A percentile compares a stretch with the other conserved stretches of the same genome.
These are phyloP conservation scores for Drosophila phalerata DNA, from an alignment of 2,888 invertebrate species.

Conservation along the genomic window DNA sequence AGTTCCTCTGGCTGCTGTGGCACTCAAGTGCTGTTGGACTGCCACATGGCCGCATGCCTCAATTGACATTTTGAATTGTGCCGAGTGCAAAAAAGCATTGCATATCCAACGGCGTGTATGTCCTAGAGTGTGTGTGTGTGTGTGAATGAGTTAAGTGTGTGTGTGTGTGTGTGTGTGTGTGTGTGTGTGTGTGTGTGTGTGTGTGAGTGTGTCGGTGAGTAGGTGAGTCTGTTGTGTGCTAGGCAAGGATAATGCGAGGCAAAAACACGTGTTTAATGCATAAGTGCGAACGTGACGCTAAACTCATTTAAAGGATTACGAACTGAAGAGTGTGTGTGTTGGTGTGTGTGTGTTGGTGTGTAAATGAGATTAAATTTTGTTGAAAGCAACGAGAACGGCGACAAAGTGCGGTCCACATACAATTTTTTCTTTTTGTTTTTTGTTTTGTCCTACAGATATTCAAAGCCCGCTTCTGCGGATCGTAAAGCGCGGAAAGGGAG, in stretches of 20 bases:
- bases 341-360: conserved; percentile 50
- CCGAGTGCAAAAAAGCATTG: conserved; percentile 72
- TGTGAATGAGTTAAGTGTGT: conserved; percentile 29
- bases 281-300: conserved; percentile 82
- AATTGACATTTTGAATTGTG: conserved; percentile 83
- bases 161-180: conserved; percentile 13
- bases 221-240: conserved; percentile 50
- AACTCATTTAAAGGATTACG: conserved; percentile 83
- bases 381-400: conserved; percentile 69
- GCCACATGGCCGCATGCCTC: conserved; percentile 72
- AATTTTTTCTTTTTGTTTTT: conserved; percentile 21
- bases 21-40: conserved; percentile 74
- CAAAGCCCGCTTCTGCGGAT: conserved; percentile 38
- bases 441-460: conserved; percentile 36
- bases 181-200: conserved; percentile 18
- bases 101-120: conserved; percentile 44
- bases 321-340: conserved; percentile 55
- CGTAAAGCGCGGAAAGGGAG: neutral
- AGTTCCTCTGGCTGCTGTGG: conserved; percentile 40
- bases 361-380: conserved; percentile 81
- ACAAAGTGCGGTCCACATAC: conserved; percentile 67
- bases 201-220: conserved; percentile 4
- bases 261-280: conserved; percentile 83
- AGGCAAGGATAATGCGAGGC: conserved; percentile 79
- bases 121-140: neutral